These are phyloP conservation scores for Dermolepida albohirtum DNA, from an alignment of 2,888 invertebrate genomes.

Conservation along the genomic window DNA sequence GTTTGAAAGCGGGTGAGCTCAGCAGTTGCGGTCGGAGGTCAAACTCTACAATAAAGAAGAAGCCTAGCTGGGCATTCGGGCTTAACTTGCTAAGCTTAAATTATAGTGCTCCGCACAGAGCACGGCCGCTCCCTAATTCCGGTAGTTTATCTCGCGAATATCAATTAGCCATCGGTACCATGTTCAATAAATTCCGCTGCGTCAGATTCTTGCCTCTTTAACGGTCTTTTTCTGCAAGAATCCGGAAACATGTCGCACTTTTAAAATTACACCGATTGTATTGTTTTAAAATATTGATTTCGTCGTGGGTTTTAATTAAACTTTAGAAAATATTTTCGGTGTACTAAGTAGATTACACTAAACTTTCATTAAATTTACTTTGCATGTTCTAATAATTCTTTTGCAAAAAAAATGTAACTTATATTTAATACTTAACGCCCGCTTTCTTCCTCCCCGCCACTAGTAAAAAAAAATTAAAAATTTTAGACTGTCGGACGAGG, in stretches of 20 bases:
- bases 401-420: too few species aligned
- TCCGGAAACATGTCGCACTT: neutral
- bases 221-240: constrained; percentile 21
- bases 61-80: constrained; percentile 57
- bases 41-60: constrained; percentile 60
- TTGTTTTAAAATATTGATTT: too few species aligned
- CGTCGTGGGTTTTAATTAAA: too few species aligned
- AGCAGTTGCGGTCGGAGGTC: constrained; percentile 60
- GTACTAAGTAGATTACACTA: too few species aligned
- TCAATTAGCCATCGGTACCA: constrained; percentile 54
- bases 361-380: too few species aligned
- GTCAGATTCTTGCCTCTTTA: constrained; percentile 39
- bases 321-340: too few species aligned
- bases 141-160: constrained; percentile 56
- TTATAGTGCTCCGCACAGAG: constrained; percentile 57
- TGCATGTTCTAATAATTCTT: too few species aligned
- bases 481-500: too few species aligned
- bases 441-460: too few species aligned
- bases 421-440: too few species aligned
- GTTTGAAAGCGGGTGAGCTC: constrained; percentile 53
- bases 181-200: constrained; percentile 42
- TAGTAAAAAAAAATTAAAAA: too few species aligned
- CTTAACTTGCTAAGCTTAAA: constrained; percentile 60
- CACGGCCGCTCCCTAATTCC: constrained; percentile 52
- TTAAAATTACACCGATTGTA: neutral